phyloP scores from a whole-genome alignment of 2,113 vertebrate species.

The Myrmecophaga tridactyla region DNA sequence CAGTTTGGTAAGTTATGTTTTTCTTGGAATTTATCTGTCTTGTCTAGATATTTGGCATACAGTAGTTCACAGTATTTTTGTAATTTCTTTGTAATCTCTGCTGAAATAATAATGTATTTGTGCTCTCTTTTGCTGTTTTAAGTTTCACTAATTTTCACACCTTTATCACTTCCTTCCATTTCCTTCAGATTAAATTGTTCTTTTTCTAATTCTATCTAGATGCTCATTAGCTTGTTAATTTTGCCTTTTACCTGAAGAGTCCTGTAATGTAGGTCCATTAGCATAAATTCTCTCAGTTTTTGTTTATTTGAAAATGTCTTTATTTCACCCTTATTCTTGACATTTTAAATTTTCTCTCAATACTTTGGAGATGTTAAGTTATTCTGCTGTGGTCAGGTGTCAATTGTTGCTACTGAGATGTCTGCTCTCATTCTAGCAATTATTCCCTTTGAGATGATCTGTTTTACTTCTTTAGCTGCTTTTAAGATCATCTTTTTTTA shows the following conservation, averaged over 20 bases:
- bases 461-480: too few species aligned
- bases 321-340: not conserved
- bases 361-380: not conserved
- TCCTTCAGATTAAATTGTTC: not conserved
- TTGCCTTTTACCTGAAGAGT: not conserved
- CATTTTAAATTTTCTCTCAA: not conserved
- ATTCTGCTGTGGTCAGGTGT: not conserved
- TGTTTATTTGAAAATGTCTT: not conserved
- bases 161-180: not conserved
- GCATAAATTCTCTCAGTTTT: slow-evolving; percentile 4
- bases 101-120: not conserved
- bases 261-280: not conserved
- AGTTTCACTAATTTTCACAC: not conserved
- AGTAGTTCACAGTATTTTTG: not conserved
- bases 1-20: not conserved
- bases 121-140: not conserved
- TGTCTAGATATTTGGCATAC: not conserved
- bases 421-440: not conserved
- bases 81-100: not conserved
- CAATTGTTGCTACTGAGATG: not conserved
- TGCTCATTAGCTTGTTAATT: not conserved
- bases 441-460: too few species aligned
- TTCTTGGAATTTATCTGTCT: not conserved
- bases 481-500: too few species aligned
- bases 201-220: not conserved